Evolutionary conservation across 2,888 invertebrate genomes (phyloP).

Genomic region (Capitulum mitella): DNA sequence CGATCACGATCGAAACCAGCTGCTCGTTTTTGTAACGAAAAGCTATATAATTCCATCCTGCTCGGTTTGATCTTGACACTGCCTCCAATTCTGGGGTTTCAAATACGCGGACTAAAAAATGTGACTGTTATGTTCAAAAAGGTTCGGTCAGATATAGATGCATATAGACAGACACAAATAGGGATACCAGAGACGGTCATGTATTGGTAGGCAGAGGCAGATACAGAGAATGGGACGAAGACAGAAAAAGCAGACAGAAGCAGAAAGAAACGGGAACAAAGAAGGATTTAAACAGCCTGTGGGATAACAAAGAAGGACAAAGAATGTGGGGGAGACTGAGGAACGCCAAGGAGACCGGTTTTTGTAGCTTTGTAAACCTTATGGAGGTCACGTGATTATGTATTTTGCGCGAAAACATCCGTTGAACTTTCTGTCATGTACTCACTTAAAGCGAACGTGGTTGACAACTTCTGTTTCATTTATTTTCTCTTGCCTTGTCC

Average conservation of each 20-base stretch:
- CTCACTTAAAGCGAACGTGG: not conserved
- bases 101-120: no score
- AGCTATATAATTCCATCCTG: no score
- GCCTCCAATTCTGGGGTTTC: no score
- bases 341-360: not conserved
- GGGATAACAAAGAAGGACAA: not conserved
- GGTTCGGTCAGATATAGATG: no score
- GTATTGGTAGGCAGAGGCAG: no score
- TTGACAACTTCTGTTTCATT: not conserved
- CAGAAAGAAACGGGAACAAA: not conserved
- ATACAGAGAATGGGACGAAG: not conserved
- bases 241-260: not conserved
- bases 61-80: no score
- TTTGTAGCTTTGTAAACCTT: not conserved
- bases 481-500: slow-evolving; percentile 16
- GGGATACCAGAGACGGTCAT: not conserved
- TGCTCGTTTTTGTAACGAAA: no score
- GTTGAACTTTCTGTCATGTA: not conserved
- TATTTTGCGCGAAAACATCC: no score
- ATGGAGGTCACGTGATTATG: not conserved
- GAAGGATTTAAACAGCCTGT: not conserved
- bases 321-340: no score
- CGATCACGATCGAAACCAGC: no score
- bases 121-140: no score
- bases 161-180: not conserved